phyloP scores from a whole-genome alignment of 2,797 vertebrate genomes.

The Otolemur crassicaudatus region DNA sequence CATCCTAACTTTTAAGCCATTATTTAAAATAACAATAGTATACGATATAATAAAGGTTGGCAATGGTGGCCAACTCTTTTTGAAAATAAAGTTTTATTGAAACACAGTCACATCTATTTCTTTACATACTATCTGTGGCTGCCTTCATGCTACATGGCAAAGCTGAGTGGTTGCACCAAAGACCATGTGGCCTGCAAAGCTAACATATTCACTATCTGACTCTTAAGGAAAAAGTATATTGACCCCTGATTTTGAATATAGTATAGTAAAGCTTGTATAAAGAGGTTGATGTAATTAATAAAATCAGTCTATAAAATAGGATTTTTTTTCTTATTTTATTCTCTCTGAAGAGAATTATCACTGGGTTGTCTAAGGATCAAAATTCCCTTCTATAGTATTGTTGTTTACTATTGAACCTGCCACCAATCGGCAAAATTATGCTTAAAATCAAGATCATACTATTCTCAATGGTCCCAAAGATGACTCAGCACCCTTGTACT shows the following conservation, averaged over 20 bases:
- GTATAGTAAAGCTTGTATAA: background rate
- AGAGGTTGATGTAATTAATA: background rate
- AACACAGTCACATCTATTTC: background rate
- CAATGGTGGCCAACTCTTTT: background rate
- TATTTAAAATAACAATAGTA: background rate
- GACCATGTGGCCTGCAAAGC: background rate
- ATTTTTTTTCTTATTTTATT: background rate
- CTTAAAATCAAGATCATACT: background rate
- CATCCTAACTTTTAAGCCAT: background rate
- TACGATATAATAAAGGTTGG: background rate
- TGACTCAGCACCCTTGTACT: background rate
- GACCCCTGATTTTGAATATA: background rate
- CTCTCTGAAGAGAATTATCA: constrained; percentile 7
- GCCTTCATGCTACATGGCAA: background rate
- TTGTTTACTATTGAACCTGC: background rate
- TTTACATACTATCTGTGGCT: background rate
- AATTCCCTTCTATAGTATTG: background rate
- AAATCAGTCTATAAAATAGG: background rate
- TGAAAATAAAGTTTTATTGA: constrained; percentile 50
- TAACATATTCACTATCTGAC: background rate
- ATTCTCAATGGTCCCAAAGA: background rate
- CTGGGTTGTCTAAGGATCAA: constrained; percentile 1
- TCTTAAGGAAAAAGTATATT: background rate
- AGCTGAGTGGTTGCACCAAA: background rate
- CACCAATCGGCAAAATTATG: background rate